These are phyloP conservation scores for Lasiommata megera DNA, from an alignment of 2,888 invertebrate genomes.

Conservation along the genomic window DNA sequence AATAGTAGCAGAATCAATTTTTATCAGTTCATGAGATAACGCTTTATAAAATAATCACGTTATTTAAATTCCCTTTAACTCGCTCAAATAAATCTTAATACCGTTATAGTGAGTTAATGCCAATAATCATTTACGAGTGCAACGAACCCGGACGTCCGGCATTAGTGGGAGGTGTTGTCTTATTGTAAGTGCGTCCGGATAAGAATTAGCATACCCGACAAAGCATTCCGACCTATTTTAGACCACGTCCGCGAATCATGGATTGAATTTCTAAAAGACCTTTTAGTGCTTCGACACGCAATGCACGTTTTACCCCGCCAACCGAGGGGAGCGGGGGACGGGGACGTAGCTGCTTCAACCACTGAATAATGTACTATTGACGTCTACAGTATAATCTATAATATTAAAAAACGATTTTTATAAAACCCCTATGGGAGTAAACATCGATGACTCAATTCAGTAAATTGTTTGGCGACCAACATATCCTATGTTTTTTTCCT, in stretches of 20 bases:
- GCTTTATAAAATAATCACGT: too few species aligned
- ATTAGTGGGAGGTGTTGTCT: constrained; percentile 4
- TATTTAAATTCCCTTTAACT: too few species aligned
- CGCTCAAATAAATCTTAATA: background rate
- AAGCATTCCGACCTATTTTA: constrained; percentile 8
- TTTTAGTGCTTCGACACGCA: background rate
- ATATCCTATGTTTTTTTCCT: too few species aligned
- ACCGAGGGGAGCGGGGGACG: background rate
- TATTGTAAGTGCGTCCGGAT: constrained; percentile 13
- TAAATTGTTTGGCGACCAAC: too few species aligned
- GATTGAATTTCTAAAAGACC: constrained; percentile 7
- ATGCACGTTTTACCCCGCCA: background rate
- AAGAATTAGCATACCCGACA: constrained; percentile 14
- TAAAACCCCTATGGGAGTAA: too few species aligned
- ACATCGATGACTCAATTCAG: too few species aligned
- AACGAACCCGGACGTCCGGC: constrained; percentile 5
- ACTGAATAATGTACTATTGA: too few species aligned
- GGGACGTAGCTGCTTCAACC: too few species aligned
- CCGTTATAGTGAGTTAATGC: background rate
- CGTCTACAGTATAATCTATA: too few species aligned
- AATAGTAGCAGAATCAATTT: too few species aligned
- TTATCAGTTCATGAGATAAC: too few species aligned
- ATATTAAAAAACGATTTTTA: too few species aligned
- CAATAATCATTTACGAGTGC: background rate
- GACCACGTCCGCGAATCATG: background rate